Base-by-base conservation (phyloP, 2,797 vertebrate genomes). In the Urocyon cinereoargenteus region DNA sequence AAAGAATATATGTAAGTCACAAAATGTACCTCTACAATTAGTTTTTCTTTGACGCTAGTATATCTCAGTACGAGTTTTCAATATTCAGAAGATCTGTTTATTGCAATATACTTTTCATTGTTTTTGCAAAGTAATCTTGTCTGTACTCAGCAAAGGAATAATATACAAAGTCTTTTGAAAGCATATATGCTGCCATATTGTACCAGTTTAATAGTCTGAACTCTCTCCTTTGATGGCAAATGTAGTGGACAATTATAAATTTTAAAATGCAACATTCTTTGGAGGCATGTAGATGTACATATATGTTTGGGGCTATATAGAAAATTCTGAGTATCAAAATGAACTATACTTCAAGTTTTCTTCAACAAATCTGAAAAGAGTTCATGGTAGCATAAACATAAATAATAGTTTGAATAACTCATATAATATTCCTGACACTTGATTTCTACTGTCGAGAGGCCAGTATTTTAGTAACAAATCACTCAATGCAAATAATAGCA, bases 1-100 rank as follows among this genome's bases (percentile, higher is more conserved):
- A 96, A 97, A 95, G 75, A 96, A 95, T 96, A 97, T 95, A 98
- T 97, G 85, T 94, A 97, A 97, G 73, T 98, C 94, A 86, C 68
- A 86, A 98, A 98, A 95, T 26, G 15, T 84, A 51, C 87, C 92
- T 97, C 66, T 96, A 15, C 61, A 98, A 97, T 78, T 94, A 98
- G 93, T 72, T 96, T 96, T 97, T 96, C 72, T 96, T 72, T 82
- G 89, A 83, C 83, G 93, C 93, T 96, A 98, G 96, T 97, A 97
- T 97, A 94, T 34, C 85, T 97, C 93, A 81, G 5, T 6, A 90
- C 97, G 89, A 21, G 79, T 77, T 97, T 97, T 97, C 82, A 96
- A 87, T 64, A 96, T 36, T 31, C 51, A 87, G 53, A 79, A 79
- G 16, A 88, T 36, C 49, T 95, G 57, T 40, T 95, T 97, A 72